Percentiles rank a stretch among this genome's conserved stretches.
Evolutionary conservation across 2,888 invertebrate species (phyloP).

Genomic region (Caenorhabditis sp.): DNA sequence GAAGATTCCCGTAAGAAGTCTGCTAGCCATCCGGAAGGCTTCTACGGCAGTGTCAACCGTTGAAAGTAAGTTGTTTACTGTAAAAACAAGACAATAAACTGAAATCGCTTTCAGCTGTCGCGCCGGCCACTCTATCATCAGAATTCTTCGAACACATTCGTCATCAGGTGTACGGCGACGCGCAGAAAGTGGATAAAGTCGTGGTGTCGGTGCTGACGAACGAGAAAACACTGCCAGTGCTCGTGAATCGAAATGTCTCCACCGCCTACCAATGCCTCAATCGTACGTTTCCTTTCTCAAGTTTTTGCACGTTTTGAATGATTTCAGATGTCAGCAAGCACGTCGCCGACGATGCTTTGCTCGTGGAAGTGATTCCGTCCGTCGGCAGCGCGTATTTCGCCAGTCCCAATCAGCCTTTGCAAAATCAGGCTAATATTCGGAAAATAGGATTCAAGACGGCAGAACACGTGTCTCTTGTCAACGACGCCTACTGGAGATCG

Average conservation of each 20-base stretch:
- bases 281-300: conserved; percentile 43
- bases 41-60: conserved; percentile 6
- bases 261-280: conserved; percentile 46
- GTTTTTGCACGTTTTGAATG: not conserved
- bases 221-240: conserved; percentile 4
- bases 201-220: conserved; percentile 38
- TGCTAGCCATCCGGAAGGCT: conserved; percentile 17
- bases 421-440: conserved; percentile 29
- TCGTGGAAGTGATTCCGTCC: conserved; percentile 42
- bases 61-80: conserved; percentile 10
- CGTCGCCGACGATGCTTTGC: conserved; percentile 34
- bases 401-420: conserved; percentile 47
- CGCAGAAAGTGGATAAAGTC: conserved; percentile 55
- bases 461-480: conserved; percentile 14
- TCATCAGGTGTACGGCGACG: conserved; percentile 53
- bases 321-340: conserved; percentile 48
- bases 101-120: conserved; percentile 5
- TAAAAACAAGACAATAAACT: not conserved
- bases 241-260: conserved; percentile 55
- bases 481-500: conserved; percentile 59
- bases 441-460: conserved; percentile 23
- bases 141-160: conserved; percentile 60
- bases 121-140: conserved; percentile 10
- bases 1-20: conserved; percentile 26
- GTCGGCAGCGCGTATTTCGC: conserved; percentile 38